phyloP scores from a whole-genome alignment of 2,888 invertebrate species.

The Drosophila dives region DNA sequence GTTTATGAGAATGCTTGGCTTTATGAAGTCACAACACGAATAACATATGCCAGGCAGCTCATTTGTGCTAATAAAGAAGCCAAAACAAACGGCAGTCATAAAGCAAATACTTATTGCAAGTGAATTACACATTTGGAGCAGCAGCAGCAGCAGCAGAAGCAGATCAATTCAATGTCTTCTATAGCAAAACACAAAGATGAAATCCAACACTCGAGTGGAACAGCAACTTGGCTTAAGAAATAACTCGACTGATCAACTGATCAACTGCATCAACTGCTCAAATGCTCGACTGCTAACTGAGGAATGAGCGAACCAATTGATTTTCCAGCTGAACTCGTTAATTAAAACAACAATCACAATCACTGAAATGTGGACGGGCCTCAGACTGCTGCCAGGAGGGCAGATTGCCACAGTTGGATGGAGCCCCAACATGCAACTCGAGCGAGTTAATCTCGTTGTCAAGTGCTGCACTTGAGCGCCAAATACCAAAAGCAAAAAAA shows the following conservation, averaged over 20 bases:
- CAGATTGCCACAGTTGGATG: slow-evolving; percentile 31
- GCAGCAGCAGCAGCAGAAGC: slow-evolving; percentile 42
- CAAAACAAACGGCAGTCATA: slow-evolving; percentile 48
- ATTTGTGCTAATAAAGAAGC: slow-evolving; percentile 69
- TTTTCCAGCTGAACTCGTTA: slow-evolving; percentile 66
- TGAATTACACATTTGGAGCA: slow-evolving; percentile 57
- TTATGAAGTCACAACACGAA: slow-evolving; percentile 55
- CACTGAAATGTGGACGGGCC: slow-evolving; percentile 38
- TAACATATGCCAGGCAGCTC: slow-evolving; percentile 41
- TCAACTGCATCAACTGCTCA: background rate
- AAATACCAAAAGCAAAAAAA: slow-evolving; percentile 18
- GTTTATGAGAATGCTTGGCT: slow-evolving; percentile 54
- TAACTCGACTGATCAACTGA: slow-evolving; percentile 29
- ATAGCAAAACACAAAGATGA: slow-evolving; percentile 44
- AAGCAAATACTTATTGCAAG: slow-evolving; percentile 56
- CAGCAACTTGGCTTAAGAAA: slow-evolving; percentile 31
- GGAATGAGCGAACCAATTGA: slow-evolving; percentile 55
- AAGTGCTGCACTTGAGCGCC: slow-evolving; percentile 51
- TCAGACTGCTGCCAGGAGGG: slow-evolving; percentile 20
- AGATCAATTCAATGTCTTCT: slow-evolving; percentile 59
- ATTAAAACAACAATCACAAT: slow-evolving; percentile 71
- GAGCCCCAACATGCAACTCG: slow-evolving; percentile 19
- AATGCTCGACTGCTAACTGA: slow-evolving; percentile 2
- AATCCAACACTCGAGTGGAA: slow-evolving; percentile 63
- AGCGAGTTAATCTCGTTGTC: slow-evolving; percentile 61